A percentile compares a stretch with the other conserved stretches of the same genome.
Conservation (phyloP, 2,113 vertebrate species). For the Myotis brandtii region DNA sequence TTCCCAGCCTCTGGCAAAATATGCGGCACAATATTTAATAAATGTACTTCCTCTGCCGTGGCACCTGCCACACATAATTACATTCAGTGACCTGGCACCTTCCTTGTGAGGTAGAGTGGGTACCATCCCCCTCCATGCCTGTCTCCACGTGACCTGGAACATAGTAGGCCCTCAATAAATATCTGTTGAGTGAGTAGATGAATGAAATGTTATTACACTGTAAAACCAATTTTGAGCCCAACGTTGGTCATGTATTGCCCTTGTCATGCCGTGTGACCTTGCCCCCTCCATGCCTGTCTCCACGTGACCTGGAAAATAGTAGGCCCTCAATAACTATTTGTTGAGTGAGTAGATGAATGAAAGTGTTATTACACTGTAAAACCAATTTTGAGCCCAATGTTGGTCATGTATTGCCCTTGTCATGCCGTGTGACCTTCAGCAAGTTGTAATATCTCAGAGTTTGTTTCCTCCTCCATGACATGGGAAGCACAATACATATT, state of each 20-base stretch:
- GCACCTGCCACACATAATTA: background rate
- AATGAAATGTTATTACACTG: background rate
- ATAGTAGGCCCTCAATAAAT: background rate
- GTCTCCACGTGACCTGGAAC: background rate
- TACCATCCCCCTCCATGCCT: accelerated
- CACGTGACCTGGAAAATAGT: background rate
- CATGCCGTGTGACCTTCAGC: background rate
- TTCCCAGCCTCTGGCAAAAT: background rate
- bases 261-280: background rate
- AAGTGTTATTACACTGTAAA: background rate
- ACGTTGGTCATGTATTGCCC: background rate
- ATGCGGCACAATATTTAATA: background rate
- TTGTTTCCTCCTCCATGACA: background rate
- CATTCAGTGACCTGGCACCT: background rate
- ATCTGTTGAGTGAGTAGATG: background rate
- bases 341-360: background rate
- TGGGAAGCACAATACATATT: background rate
- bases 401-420: background rate
- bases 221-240: background rate
- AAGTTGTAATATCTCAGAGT: background rate
- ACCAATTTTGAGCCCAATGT: background rate
- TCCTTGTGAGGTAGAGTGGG: background rate
- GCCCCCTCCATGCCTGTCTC: background rate
- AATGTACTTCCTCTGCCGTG: background rate
- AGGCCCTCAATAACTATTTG: background rate